Evolutionary conservation across 2,113 vertebrate species (phyloP), one percentile per base, ranked within the genome.

Genomic region (Rattus rattus): DNA sequence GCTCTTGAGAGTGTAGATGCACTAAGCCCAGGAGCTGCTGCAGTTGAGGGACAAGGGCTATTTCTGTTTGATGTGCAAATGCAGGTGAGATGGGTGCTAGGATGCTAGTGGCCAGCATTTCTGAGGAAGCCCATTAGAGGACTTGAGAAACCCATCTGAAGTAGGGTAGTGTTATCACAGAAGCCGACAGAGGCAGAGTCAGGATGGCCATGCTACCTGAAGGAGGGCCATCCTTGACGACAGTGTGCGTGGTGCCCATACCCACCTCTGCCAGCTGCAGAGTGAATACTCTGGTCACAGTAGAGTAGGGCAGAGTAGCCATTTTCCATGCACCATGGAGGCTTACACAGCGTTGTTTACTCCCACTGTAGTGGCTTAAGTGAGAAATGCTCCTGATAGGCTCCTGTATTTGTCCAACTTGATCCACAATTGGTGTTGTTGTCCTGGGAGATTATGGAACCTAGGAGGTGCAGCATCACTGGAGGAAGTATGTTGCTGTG

Each of bases 141-240:
- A 65, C 47, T 39, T 65, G 39, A 83, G 59, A 65, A 26, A 14
- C 81, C 59, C 99, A 99, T 56, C 98, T 99, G 20, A 99, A 99
- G 96, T 99, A 30, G 47, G 47, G 43, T 99, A 97, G 99, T 99
- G 6, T 98, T 97, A 0, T 99, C 99, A 1, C 99, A 99, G 98
- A 99, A 99, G 67, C 99, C 99, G 93, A 98, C 98, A 95, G 99
- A 99, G 95, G 99, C 99, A 4, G 98, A 88, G 99, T 99, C 67
- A 97, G 99, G 99, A 99, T 99, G 83, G 99, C 49, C 52, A 99
- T 81, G 97, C 98, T 99, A 70, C 99, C 99, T 95, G 99, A 99
- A 0, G 99, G 99, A 94, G 99, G 99, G 52, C 99, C 98, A 0
- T 99, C 99, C 19, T 98, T 99, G 92, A 99, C 99, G 98, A 99